These are phyloP conservation scores for Cerastoderma edule DNA, from an alignment of 2,888 invertebrate genomes.

Conservation along the genomic window DNA sequence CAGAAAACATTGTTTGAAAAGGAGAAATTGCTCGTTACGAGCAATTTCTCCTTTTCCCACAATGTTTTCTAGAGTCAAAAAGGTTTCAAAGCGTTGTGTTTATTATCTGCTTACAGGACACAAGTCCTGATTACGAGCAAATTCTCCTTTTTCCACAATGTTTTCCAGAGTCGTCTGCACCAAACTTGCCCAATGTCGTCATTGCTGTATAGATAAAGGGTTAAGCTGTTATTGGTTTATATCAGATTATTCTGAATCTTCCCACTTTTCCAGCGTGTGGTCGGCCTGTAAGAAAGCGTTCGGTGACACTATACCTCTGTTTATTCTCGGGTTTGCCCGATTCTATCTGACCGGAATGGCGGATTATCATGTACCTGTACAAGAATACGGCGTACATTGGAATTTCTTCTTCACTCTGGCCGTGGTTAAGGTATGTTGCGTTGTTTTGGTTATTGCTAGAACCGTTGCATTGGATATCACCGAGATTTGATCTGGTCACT, in stretches of 20 bases:
- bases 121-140: too few species aligned
- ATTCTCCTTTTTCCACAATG: too few species aligned
- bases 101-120: too few species aligned
- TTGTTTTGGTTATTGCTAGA: too few species aligned
- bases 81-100: too few species aligned
- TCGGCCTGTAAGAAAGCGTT: slow-evolving; percentile 24
- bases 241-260: too few species aligned
- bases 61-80: too few species aligned
- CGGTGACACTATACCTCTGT: slow-evolving; percentile 75
- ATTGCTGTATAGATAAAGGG: not conserved
- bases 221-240: too few species aligned
- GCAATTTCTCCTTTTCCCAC: too few species aligned
- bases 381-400: slow-evolving; percentile 98
- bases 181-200: not conserved
- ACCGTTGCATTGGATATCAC: not conserved
- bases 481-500: too few species aligned
- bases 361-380: slow-evolving; percentile 93
- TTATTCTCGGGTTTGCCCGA: slow-evolving; percentile 83
- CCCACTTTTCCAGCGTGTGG: slow-evolving; percentile 2
- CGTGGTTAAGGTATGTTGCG: slow-evolving; percentile 88
- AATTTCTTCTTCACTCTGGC: slow-evolving; percentile 98
- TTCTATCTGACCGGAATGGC: slow-evolving; percentile 84
- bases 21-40: not conserved
- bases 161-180: not conserved
- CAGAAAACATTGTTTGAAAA: not conserved